Percentiles rank a stretch among this genome's conserved stretches.
Conservation (phyloP, 2,797 vertebrate species). For the Liasis olivaceus region DNA sequence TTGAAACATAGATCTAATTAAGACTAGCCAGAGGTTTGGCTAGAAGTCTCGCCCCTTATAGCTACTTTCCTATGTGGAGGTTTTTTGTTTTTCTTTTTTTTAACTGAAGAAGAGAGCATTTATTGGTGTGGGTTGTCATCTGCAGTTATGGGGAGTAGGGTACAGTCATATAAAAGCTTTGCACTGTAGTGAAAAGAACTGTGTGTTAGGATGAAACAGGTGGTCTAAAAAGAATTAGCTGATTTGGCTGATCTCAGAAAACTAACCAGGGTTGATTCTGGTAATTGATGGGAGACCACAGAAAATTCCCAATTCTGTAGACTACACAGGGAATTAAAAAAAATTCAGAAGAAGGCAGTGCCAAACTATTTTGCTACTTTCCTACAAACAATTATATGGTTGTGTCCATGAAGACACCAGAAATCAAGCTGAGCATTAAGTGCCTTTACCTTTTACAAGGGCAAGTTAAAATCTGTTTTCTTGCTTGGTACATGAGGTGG, state of each 20-base stretch:
- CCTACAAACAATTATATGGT: neutral
- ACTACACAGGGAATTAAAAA: neutral
- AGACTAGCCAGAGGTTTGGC: neutral
- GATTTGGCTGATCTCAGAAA: neutral
- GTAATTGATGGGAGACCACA: neutral
- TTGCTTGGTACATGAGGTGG: neutral
- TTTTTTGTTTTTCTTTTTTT: neutral
- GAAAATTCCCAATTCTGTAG: neutral
- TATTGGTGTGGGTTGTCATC: neutral
- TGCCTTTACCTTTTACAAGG: neutral
- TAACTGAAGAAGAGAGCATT: neutral
- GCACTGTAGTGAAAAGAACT: neutral
- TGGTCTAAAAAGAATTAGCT: neutral
- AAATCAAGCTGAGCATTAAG: neutral
- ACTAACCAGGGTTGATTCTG: neutral
- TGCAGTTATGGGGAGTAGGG: neutral
- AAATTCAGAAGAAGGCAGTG: neutral
- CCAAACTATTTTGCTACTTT: neutral
- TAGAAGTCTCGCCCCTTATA: neutral
- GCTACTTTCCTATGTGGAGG: neutral
- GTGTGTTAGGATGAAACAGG: neutral
- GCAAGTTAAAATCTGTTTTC: neutral
- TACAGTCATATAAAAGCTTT: neutral
- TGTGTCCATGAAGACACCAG: neutral
- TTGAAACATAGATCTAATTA: neutral